Evolutionary conservation across 2,797 vertebrate genomes (phyloP).

Genomic region (Macropus fuliginosus): DNA sequence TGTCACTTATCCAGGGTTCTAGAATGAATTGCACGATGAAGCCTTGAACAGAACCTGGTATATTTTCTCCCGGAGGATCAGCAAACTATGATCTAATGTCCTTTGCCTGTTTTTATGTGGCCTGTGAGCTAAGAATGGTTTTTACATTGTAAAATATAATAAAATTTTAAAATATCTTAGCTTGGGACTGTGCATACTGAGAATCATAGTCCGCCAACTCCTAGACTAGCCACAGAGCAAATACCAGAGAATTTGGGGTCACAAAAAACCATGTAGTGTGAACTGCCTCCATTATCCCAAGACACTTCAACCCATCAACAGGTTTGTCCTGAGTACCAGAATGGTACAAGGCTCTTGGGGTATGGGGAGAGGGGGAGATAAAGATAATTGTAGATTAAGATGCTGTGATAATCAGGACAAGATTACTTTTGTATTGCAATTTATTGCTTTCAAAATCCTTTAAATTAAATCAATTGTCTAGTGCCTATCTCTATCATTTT

Average conservation of each 20-base stretch:
- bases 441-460: not conserved
- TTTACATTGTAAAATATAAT: not conserved
- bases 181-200: not conserved
- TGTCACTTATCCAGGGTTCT: not conserved
- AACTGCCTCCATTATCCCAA: not conserved
- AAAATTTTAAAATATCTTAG: not conserved
- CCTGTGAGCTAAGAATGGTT: not conserved
- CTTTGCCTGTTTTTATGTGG: not conserved
- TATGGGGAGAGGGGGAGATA: not conserved
- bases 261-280: not conserved
- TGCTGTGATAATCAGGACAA: not conserved
- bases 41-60: not conserved
- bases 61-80: not conserved
- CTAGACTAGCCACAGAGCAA: not conserved
- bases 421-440: not conserved
- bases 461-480: not conserved
- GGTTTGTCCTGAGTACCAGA: not conserved
- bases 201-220: not conserved
- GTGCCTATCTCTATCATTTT: not conserved
- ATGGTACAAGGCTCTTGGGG: not conserved
- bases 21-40: not conserved
- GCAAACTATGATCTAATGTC: not conserved
- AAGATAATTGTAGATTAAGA: not conserved
- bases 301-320: not conserved
- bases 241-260: not conserved